Base-by-base conservation (phyloP, 2,888 invertebrate genomes). In the Thelaira solivaga region DNA sequence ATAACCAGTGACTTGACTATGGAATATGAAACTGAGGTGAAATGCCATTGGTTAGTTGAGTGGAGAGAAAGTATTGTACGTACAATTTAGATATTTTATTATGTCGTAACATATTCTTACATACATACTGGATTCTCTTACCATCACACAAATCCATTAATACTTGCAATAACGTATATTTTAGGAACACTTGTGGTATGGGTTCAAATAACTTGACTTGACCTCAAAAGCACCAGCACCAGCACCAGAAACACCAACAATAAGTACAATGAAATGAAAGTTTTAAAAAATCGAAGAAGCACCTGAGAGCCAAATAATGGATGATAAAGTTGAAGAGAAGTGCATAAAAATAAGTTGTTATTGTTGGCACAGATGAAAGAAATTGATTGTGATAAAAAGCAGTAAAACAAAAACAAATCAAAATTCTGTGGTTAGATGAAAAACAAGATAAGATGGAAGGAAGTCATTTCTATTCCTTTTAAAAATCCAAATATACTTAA, bases 1-100 rank as follows among this genome's bases (percentile, higher is more conserved):
- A 86, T 87, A 86, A 86, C 87, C 85, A 85, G 83, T 84, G 85
- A 87, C 83, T 82, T 83, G 83, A 82, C 82, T 83, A 83, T 81
- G 81, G 80, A 80, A 82, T 81, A 83, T 80, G 82, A 76, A 64
- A 76, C 81, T 75, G 74, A 82, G 84, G 83, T 83, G 83, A 83
- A 84, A 85, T 82, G 87, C 87, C 81, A 86, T 86, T 86, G 86
- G 86, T 83, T 80, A 67, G 69, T 71, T 78, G 67, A 67, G 29
- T 45, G 51, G 39, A 80, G 76, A 76, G 69, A 73, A 64, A 59
- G 57, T 47, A 64, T 57, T 69, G 41, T 59, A 65, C 16, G 34
- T 57, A 47, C 26, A 57, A 29, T 29, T 67, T 59, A 67, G 65
- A 67, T 74, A 57, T 34, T 45, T 71, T 20, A 36, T 74, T 67